A percentile compares a stretch with the other conserved stretches of the same genome.
These are phyloP conservation scores for Cynopterus brachyotis DNA, from an alignment of 2,113 vertebrate genomes.

Conservation along the genomic window DNA sequence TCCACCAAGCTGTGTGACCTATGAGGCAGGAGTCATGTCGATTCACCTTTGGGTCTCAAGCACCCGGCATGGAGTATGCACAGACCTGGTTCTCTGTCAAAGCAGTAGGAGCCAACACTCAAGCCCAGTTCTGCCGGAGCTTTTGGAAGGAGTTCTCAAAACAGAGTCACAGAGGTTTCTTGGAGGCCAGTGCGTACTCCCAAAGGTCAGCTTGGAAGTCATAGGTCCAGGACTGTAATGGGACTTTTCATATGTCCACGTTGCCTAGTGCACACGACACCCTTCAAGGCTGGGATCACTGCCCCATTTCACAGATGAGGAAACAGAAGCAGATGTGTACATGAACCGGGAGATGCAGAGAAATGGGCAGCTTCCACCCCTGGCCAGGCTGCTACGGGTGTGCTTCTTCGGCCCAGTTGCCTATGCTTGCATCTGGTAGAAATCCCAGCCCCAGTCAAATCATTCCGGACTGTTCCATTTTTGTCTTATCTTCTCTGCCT, in stretches of 20 bases:
- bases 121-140: neutral
- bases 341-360: too few relatives aligned
- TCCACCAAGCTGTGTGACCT: neutral
- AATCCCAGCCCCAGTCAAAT: neutral
- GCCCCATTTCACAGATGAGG: neutral
- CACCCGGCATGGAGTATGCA: neutral
- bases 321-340: neutral
- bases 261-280: neutral
- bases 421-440: neutral
- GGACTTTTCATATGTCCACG: neutral
- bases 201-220: neutral
- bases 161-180: neutral
- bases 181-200: neutral
- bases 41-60: neutral
- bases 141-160: neutral
- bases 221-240: neutral
- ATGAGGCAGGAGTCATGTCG: neutral
- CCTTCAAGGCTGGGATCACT: neutral
- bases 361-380: fast-evolving
- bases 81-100: neutral
- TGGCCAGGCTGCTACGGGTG: neutral
- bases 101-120: neutral
- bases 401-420: neutral
- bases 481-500: neutral
- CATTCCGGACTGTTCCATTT: neutral